These are phyloP conservation scores for Caerostris extrusa DNA, from an alignment of 1,140 invertebrate species.

Conservation along the genomic window DNA sequence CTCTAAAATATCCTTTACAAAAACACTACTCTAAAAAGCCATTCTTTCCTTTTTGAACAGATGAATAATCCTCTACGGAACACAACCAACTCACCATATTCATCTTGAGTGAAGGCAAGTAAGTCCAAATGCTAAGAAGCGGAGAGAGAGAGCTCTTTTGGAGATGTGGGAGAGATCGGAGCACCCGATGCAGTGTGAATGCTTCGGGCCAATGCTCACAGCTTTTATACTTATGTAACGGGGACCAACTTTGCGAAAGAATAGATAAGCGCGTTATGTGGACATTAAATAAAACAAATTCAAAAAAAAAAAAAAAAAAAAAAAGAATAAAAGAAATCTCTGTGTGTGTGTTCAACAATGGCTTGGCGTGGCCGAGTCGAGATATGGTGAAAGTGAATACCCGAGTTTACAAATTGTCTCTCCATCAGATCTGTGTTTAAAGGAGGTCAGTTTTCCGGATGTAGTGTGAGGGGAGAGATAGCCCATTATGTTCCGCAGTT, in stretches of 20 bases:
- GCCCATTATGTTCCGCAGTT: constrained; percentile 61
- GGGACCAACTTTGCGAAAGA: constrained; percentile 38
- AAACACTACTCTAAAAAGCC: neutral
- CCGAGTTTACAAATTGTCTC: constrained; percentile 73
- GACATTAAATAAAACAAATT: constrained; percentile 63
- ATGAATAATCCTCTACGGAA: neutral
- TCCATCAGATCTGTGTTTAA: constrained; percentile 67
- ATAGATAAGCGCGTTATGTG: constrained; percentile 31
- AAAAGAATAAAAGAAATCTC: constrained; percentile 55
- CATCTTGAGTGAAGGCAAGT: neutral
- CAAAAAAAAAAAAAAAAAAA: constrained; percentile 59
- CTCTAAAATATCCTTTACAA: neutral
- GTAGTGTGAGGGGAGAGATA: neutral
- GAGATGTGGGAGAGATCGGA: neutral
- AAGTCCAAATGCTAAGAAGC: neutral
- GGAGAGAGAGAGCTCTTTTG: neutral
- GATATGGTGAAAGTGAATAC: constrained; percentile 76
- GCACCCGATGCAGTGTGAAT: constrained; percentile 47
- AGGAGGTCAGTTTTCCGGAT: constrained; percentile 69
- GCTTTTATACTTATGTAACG: constrained; percentile 74
- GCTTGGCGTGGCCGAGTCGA: constrained; percentile 60
- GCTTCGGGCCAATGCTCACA: constrained; percentile 32
- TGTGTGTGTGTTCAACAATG: constrained; percentile 69
- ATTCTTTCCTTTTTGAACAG: neutral
- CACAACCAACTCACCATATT: constrained; percentile 32